Evolutionary conservation across 2,888 invertebrate genomes (phyloP), one percentile per base, ranked within the genome.

Genomic region (Bruchidius siliquastri): DNA sequence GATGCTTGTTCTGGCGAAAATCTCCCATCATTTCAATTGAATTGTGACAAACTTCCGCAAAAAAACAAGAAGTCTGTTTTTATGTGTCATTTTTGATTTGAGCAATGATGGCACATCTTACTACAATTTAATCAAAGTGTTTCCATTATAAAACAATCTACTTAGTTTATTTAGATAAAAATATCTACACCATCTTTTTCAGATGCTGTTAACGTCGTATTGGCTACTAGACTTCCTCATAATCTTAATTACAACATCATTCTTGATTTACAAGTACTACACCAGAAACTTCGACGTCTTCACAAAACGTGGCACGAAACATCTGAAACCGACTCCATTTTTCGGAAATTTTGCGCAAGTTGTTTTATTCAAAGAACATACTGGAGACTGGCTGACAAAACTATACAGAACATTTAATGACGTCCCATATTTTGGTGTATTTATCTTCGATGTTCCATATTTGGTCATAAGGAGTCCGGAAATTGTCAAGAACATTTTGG

Each of bases 361-460:
- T 68, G 8, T 68, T 13, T 21, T 68, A 3, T 10, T 68, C 6
- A 68, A 22, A 68, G 22, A 68, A 21, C 6, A 21, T 10, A 21
- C 18, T 10, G 68, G 68, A 21, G 6, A 6, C 8, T 8, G 10
- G 68, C 10, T 68, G 21, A 68, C 1, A 13, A 13, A 68, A 21
- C 10, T 68, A 3, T 20, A 68, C 68, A 21, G 10, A 8, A 20
- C 0, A 0, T 20, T 20, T 13, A 20, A 21, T 21, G 21, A 21
- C 21, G 68, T 10, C 8, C 22, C 68, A 68, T 68, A 68, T 76
- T 82, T 88, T n/a, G 89, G 89, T 0, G 85, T 88, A 71, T 88
- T 86, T 78, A 85, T 87, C 30, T 84, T 88, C 71, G 84, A 87
- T 74, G 87, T 85, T 72, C 89, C 88, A 0, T 85, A 86, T 69